These are phyloP conservation scores for Dinothrombium tinctorium DNA, from an alignment of 1,140 invertebrate genomes.

Conservation along the genomic window DNA sequence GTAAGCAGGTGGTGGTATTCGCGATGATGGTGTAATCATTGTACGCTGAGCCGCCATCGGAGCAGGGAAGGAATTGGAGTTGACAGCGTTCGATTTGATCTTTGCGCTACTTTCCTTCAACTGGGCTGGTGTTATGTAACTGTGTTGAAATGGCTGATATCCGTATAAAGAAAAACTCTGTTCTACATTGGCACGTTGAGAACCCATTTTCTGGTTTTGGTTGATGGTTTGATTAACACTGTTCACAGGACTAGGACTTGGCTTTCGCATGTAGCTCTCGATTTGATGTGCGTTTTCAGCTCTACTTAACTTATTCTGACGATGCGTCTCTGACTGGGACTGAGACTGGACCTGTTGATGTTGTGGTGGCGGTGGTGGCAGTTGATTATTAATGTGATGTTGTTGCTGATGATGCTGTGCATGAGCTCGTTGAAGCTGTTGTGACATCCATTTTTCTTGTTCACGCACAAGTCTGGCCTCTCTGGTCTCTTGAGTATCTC, in stretches of 20 bases:
- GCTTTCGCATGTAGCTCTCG: neutral
- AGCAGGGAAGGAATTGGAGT: neutral
- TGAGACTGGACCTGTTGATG: no score
- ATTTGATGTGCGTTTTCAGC: neutral
- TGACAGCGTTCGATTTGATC: neutral
- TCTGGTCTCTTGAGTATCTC: no score
- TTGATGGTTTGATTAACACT: neutral
- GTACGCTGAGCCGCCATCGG: neutral
- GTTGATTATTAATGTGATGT: no score
- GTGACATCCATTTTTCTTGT: no score
- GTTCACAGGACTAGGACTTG: conserved; percentile 2
- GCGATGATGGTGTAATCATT: neutral
- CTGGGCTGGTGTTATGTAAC: neutral
- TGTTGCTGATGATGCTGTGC: no score
- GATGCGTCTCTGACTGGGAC: no score
- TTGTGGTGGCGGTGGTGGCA: no score
- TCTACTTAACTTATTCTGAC: no score
- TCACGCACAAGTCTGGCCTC: no score
- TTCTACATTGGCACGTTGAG: neutral
- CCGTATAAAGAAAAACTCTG: no score
- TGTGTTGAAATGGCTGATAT: no score
- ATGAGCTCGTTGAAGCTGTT: no score
- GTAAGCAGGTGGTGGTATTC: neutral
- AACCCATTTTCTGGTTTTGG: neutral
- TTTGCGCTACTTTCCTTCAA: neutral